A percentile compares a stretch with the other conserved stretches of the same genome.
phyloP scores from a whole-genome alignment of 2,113 vertebrate species.

The Eonycteris spelaea region DNA sequence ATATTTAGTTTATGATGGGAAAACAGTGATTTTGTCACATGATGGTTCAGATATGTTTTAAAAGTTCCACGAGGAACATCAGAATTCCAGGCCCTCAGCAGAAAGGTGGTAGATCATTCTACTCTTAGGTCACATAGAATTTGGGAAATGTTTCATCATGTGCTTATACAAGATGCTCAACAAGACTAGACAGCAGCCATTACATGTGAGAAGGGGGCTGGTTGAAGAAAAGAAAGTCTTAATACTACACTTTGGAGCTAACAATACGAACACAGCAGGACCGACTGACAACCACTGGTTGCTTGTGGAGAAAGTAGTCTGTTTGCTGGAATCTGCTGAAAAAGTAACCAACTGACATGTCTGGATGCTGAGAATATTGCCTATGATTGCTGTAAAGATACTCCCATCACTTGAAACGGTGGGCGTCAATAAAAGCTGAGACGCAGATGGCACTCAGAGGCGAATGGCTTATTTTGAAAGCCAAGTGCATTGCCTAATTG shows the following conservation, averaged over 20 bases:
- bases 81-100: neutral
- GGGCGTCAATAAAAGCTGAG: neutral
- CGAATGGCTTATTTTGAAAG: conserved; percentile 21
- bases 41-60: neutral
- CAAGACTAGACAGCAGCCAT: neutral
- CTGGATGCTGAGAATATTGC: neutral
- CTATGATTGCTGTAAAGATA: neutral
- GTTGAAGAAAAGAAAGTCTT: neutral
- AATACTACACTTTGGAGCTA: neutral
- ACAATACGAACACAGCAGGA: neutral
- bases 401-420: neutral
- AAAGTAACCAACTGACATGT: neutral
- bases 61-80: neutral
- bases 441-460: neutral
- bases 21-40: neutral
- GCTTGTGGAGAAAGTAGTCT: neutral
- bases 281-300: neutral
- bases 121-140: neutral
- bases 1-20: neutral
- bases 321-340: neutral
- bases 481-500: neutral
- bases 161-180: neutral
- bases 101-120: neutral
- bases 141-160: neutral
- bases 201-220: neutral